A percentile compares a stretch with the other conserved stretches of the same genome.
phyloP scores from a whole-genome alignment of 2,888 invertebrate genomes.

The Adelphocoris suturalis region DNA sequence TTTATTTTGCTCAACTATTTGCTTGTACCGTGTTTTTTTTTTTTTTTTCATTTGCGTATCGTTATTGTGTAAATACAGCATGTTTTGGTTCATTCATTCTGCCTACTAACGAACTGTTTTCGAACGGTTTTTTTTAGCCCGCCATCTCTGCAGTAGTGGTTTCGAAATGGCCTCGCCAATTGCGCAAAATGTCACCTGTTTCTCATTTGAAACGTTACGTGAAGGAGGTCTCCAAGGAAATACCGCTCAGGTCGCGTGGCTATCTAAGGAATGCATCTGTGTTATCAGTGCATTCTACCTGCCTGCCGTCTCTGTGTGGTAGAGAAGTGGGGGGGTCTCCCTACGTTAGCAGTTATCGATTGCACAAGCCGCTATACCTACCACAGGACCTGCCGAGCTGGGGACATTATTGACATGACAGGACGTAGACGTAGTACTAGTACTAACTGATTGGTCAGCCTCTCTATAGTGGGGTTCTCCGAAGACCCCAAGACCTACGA shows the following conservation, averaged over 20 bases:
- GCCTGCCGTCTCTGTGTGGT: background rate
- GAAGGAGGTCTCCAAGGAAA: background rate
- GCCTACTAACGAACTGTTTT: background rate
- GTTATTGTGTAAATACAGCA: too few relatives aligned
- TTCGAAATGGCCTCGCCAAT: background rate
- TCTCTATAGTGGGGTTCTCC: too few relatives aligned
- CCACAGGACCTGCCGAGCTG: background rate
- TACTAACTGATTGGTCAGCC: too few relatives aligned
- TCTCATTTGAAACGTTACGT: constrained; percentile 1
- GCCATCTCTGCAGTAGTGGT: background rate
- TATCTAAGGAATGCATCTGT: constrained; percentile 1
- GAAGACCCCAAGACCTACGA: too few relatives aligned
- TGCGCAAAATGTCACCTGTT: background rate
- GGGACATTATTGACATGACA: background rate
- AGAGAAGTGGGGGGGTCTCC: background rate
- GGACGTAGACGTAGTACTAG: too few relatives aligned
- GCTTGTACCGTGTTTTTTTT: too few relatives aligned
- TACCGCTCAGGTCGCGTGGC: background rate
- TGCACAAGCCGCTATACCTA: background rate
- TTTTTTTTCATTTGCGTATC: too few relatives aligned
- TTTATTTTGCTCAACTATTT: too few relatives aligned
- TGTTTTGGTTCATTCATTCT: too few relatives aligned
- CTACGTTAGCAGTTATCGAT: background rate
- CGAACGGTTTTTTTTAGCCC: background rate
- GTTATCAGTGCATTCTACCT: constrained; percentile 1